A percentile compares a stretch with the other conserved stretches of the same genome.
Evolutionary conservation across 2,797 vertebrate genomes (phyloP).

Genomic region (Poecilia picta): DNA sequence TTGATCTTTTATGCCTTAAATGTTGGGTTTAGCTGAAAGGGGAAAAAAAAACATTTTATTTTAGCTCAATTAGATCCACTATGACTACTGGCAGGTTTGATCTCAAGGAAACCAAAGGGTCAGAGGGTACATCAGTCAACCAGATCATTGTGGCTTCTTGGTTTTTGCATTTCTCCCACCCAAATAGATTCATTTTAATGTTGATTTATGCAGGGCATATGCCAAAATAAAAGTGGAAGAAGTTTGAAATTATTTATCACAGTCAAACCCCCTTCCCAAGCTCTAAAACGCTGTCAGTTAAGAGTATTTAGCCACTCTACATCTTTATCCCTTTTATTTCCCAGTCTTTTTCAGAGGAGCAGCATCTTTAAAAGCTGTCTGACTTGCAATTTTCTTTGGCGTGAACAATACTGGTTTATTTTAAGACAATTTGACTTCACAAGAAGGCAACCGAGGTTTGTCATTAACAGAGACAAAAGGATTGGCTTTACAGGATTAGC

Average conservation of each 20-base stretch:
- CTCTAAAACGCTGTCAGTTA: not conserved
- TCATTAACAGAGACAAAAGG: constrained; percentile 62
- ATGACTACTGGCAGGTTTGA: not conserved
- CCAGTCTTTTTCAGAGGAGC: constrained; percentile 51
- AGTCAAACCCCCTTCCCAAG: not conserved
- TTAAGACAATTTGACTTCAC: constrained; percentile 52
- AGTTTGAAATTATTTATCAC: not conserved
- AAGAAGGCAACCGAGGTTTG: constrained; percentile 47
- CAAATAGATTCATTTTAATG: not conserved
- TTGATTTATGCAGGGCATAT: not conserved
- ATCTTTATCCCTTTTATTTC: not conserved
- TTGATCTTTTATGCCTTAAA: not conserved
- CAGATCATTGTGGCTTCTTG: not conserved
- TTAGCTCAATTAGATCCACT: not conserved
- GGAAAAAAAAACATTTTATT: not conserved
- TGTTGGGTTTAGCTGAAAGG: not conserved
- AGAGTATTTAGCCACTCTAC: not conserved
- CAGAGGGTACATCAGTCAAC: not conserved
- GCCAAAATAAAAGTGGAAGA: not conserved
- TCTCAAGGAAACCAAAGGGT: not conserved
- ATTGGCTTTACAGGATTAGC: constrained; percentile 73
- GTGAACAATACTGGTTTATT: constrained; percentile 43
- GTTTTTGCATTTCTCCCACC: not conserved
- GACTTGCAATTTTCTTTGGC: constrained; percentile 32
- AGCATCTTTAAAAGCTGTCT: constrained; percentile 27